Conservation (phyloP, 1,140 invertebrate genomes). For the Eumaeus atala region DNA sequence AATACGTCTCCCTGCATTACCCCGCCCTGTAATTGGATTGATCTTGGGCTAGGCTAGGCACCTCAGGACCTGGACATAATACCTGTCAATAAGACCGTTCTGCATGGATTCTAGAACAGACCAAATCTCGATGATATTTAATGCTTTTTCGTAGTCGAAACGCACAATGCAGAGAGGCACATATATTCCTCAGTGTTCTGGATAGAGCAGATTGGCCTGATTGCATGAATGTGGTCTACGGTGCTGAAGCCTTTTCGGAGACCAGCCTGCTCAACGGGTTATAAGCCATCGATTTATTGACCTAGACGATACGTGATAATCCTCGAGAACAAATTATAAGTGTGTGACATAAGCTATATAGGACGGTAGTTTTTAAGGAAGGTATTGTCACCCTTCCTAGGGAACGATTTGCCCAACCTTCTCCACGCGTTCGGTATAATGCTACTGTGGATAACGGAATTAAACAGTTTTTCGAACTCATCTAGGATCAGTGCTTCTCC, state of each 20-base stretch:
- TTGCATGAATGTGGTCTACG: too few species aligned
- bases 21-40: background rate
- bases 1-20: conserved; percentile 15
- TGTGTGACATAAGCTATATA: conserved; percentile 11
- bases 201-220: conserved; percentile 6
- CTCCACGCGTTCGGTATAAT: conserved; percentile 10
- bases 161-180: background rate
- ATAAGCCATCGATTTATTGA: background rate
- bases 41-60: background rate
- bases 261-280: conserved; percentile 6
- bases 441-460: conserved; percentile 1
- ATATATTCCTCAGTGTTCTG: conserved; percentile 9
- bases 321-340: conserved; percentile 4
- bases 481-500: background rate
- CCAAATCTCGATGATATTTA: conserved; percentile 5
- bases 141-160: conserved; percentile 5
- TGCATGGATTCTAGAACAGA: conserved; percentile 6
- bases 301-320: background rate
- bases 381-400: conserved; percentile 12
- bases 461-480: conserved; percentile 7
- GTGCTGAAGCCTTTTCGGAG: too few species aligned
- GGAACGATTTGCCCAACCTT: background rate
- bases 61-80: conserved; percentile 7
- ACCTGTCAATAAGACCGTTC: background rate
- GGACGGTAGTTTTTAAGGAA: conserved; percentile 12